Base-by-base conservation (phyloP, 2,113 vertebrate species). In the Podilymbus podiceps region DNA sequence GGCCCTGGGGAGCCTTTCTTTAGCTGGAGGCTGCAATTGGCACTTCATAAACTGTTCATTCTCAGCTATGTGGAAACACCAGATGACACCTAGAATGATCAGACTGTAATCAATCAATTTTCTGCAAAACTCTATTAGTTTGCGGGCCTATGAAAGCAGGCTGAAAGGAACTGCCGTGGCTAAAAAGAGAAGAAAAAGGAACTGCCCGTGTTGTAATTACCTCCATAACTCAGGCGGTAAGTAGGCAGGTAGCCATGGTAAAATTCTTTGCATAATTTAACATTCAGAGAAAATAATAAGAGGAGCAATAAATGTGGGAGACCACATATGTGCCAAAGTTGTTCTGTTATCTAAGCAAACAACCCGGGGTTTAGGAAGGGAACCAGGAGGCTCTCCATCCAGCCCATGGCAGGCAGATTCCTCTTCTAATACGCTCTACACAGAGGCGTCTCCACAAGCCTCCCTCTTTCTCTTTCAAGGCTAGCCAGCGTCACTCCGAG, bases 61-160 rank as follows among this genome's bases (percentile, higher is more conserved):
- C 97, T 97, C 94, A 71, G 68, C 89, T 93, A 90, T 33, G 86
- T 94, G 85, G 90, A 97, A 98, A 93, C 90, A 92, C 96, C 95
- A 98, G 93, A 95, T 13, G 47, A 90, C 83, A 95, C 97, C 97
- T 97, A 95, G 81, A 95, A 88, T 97, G 94, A 95, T 97, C 96
- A 97, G 95, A 93, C 91, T 96, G 93, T 94, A 97, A 98, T 98
- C 88, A 98, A 98, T 97, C 97, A 97, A 97, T 98, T 98, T 95
- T 86, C 69, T 96, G 73, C n/a, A 59, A 85, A 91, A 96, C 74
- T 75, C 50, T 91, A 85, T 96, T 97, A 91, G 94, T 89, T 75
- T 89, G 67, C 71, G 53, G 75, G 83, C 90, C 84, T 84, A 90
- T 93, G 91, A 97, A 96, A 97, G 62, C 28, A 81, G 72, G 63